These are phyloP conservation scores for Lottia gigantea DNA, from an alignment of 2,888 invertebrate genomes.

Conservation along the genomic window DNA sequence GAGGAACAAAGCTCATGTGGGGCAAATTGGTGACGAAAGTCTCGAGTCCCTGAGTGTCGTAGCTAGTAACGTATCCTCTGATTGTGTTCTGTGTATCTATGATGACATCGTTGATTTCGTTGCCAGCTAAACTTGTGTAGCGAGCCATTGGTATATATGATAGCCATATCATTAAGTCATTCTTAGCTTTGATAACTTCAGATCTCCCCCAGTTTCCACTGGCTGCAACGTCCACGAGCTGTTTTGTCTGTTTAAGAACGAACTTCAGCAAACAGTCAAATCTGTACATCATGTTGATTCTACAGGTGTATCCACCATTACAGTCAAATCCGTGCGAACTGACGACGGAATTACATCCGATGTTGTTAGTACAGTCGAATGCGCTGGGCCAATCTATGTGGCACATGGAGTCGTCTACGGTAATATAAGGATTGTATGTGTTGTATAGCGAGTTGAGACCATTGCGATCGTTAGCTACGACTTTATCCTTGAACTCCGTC, in stretches of 20 bases:
- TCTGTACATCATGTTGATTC: neutral
- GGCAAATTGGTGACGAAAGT: neutral
- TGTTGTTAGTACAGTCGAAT: neutral
- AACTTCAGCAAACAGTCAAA: neutral
- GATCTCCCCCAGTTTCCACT: too few relatives aligned
- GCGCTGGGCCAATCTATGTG: neutral
- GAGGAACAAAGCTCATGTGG: neutral
- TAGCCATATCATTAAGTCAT: too few relatives aligned
- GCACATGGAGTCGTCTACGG: neutral
- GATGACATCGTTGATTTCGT: neutral
- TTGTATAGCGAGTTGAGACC: neutral
- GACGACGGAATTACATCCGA: neutral
- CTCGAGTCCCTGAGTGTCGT: neutral
- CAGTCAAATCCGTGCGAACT: neutral
- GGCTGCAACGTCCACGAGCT: too few relatives aligned
- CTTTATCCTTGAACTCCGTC: neutral
- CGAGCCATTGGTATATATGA: neutral
- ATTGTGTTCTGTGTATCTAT: neutral
- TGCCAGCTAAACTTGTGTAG: neutral
- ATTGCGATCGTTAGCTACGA: neutral
- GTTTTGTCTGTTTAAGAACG: too few relatives aligned
- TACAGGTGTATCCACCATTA: neutral
- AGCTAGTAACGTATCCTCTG: neutral
- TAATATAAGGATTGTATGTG: neutral
- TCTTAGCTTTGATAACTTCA: too few relatives aligned